phyloP scores from a whole-genome alignment of 2,888 invertebrate genomes.

The Abscondita cerata region DNA sequence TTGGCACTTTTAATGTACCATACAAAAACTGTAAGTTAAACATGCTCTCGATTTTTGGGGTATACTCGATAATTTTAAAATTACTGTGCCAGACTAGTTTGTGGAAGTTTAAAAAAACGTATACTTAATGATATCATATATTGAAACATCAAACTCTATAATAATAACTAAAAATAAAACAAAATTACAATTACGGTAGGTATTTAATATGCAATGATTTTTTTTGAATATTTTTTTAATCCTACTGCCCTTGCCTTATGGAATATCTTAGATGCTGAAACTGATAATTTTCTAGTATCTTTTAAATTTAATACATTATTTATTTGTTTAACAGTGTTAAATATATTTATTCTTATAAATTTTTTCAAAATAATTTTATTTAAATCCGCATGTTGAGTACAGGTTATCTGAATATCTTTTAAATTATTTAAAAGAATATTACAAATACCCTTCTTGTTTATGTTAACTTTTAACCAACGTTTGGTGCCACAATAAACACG shows the following conservation, averaged over 20 bases:
- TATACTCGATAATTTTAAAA: too few relatives aligned
- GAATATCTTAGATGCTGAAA: neutral
- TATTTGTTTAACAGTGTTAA: neutral
- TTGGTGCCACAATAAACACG: neutral
- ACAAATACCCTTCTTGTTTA: neutral
- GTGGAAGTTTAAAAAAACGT: too few relatives aligned
- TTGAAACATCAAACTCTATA: neutral
- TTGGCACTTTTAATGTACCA: too few relatives aligned
- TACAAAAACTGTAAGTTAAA: too few relatives aligned
- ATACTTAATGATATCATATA: neutral
- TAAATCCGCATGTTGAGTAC: conserved; percentile 5
- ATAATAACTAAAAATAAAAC: neutral
- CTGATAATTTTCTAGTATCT: conserved; percentile 3
- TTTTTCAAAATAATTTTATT: conserved; percentile 3
- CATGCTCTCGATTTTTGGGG: too few relatives aligned
- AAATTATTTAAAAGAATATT: neutral
- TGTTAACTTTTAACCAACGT: neutral
- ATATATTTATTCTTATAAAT: conserved; percentile 6
- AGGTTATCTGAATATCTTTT: neutral
- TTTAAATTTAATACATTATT: neutral
- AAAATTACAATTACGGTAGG: neutral
- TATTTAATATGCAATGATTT: conserved; percentile 1
- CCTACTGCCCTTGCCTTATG: conserved; percentile 5
- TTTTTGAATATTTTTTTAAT: conserved; percentile 5
- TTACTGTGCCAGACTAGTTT: too few relatives aligned